phyloP scores from a whole-genome alignment of 2,797 vertebrate genomes.

The Notamacropus eugenii region DNA sequence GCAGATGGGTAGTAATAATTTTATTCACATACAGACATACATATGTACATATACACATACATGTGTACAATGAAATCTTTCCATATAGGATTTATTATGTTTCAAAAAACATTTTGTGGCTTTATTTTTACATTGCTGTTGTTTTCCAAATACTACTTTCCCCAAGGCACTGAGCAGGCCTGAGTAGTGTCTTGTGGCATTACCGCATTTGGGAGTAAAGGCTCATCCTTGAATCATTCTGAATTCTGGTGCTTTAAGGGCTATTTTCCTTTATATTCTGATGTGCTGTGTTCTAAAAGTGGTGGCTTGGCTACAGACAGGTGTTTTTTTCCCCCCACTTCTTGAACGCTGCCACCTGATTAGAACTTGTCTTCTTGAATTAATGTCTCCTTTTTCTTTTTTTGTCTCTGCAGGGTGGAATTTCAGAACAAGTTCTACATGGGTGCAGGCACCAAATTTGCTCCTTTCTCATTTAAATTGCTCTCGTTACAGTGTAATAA shows the following conservation, averaged over 20 bases:
- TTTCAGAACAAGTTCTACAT: constrained; percentile 99
- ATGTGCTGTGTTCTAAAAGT: neutral
- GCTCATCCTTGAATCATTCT: neutral
- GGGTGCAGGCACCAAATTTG: constrained; percentile 94
- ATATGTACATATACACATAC: neutral
- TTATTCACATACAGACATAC: neutral
- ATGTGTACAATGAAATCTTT: neutral
- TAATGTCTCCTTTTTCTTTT: constrained; percentile 13
- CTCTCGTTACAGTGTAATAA: constrained; percentile 84
- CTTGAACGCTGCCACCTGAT: neutral
- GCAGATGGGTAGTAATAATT: neutral
- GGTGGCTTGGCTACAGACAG: neutral
- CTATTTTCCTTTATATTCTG: neutral
- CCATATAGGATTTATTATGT: neutral
- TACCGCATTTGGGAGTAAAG: neutral
- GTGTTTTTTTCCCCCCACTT: neutral
- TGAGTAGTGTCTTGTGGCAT: neutral
- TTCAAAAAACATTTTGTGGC: neutral
- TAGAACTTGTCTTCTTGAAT: constrained; percentile 1
- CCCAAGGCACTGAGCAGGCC: neutral
- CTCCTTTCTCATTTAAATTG: constrained; percentile 94
- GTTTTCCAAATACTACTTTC: neutral
- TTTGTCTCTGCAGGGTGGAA: constrained; percentile 92
- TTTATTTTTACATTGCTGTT: neutral
- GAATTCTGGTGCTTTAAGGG: neutral